These are phyloP conservation scores for Druceiella hillmani DNA, from an alignment of 2,888 invertebrate genomes.

Conservation along the genomic window DNA sequence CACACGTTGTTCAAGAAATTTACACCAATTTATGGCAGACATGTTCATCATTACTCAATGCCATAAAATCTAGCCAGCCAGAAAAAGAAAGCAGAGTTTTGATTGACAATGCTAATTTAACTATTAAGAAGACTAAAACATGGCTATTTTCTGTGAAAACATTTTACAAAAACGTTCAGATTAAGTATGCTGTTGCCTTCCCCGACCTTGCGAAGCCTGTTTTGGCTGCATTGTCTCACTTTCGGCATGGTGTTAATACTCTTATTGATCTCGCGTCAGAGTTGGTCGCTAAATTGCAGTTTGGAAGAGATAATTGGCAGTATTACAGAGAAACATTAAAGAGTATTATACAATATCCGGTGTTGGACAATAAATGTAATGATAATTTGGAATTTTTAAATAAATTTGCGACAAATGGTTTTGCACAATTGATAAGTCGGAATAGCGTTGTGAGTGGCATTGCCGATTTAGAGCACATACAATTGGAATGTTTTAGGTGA, in stretches of 20 bases:
- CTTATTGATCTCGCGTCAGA: slow-evolving; percentile 51
- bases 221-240: slow-evolving; percentile 60
- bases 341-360: slow-evolving; percentile 51
- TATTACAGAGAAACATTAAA: slow-evolving; percentile 31
- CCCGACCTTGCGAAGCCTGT: slow-evolving; percentile 75
- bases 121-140: slow-evolving; percentile 40
- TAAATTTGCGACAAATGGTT: slow-evolving; percentile 38
- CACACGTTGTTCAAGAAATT: slow-evolving; percentile 1
- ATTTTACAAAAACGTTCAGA: slow-evolving; percentile 52
- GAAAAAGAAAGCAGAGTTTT: slow-evolving; percentile 17
- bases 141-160: slow-evolving; percentile 52
- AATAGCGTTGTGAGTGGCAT: no score
- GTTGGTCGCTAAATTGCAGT: slow-evolving; percentile 32
- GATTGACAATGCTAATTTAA: slow-evolving; percentile 29
- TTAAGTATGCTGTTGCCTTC: slow-evolving; percentile 58
- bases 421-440: slow-evolving; percentile 35
- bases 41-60: no score
- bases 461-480: slow-evolving; percentile 28
- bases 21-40: slow-evolving; percentile 2
- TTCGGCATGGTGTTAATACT: slow-evolving; percentile 57
- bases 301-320: slow-evolving; percentile 18
- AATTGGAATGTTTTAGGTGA: slow-evolving; percentile 49
- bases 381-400: slow-evolving; percentile 38
- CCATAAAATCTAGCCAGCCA: slow-evolving; percentile 2
- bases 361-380: slow-evolving; percentile 30